Percentiles rank a stretch among this genome's conserved stretches.
These are phyloP conservation scores for Celastrina argiolus DNA, from an alignment of 2,888 invertebrate species.

Conservation along the genomic window DNA sequence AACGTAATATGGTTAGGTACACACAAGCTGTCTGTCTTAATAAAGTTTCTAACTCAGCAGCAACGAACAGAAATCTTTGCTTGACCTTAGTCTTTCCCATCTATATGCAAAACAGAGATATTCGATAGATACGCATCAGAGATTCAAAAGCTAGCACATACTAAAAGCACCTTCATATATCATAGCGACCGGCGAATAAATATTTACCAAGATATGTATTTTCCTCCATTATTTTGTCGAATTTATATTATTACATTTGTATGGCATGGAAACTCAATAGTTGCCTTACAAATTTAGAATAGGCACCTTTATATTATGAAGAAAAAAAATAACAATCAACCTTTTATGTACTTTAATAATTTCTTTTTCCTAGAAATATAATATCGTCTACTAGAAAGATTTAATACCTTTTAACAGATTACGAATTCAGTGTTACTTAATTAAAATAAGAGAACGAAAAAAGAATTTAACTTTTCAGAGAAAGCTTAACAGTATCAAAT, in stretches of 20 bases:
- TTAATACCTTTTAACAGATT: too few species aligned
- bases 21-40: neutral
- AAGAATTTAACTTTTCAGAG: neutral
- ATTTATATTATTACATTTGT: too few species aligned
- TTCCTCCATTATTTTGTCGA: too few species aligned
- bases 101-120: conserved; percentile 13
- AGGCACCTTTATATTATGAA: too few species aligned
- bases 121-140: neutral
- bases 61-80: neutral
- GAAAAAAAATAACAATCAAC: too few species aligned
- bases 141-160: neutral
- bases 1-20: neutral
- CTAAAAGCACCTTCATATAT: neutral
- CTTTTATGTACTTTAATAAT: too few species aligned
- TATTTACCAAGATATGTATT: neutral
- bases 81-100: conserved; percentile 4
- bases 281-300: too few species aligned
- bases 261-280: too few species aligned
- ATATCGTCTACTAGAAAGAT: too few species aligned
- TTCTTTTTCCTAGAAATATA: too few species aligned
- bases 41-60: neutral
- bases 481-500: neutral
- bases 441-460: neutral
- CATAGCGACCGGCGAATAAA: neutral
- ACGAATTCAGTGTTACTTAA: neutral